Evolutionary conservation across 2,797 vertebrate genomes (phyloP), one percentile per base, ranked within the genome.

Genomic region (Sparidentex hasta): DNA sequence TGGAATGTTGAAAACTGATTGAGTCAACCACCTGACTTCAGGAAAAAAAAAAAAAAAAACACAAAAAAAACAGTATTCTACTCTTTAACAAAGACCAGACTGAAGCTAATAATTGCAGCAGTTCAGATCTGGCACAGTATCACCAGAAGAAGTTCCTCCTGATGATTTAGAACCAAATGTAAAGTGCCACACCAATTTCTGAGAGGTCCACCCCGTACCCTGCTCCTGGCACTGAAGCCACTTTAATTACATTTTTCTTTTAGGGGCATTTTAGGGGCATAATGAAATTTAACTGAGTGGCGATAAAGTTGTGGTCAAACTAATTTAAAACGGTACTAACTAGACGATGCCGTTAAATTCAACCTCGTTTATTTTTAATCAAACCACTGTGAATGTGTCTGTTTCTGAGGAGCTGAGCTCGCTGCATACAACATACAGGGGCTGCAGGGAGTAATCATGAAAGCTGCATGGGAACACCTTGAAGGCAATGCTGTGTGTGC

Each of bases 81-180:
- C 61, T 25, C 43, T 27, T 29, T 5, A 29, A 11, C 47, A 9
- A 23, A 13, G 12, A 54, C 33, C 62, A 74, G 23, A 68, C 57
- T 44, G 21, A 65, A 43, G 18, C 0, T 5, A 23, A 17, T 41
- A 4, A 33, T 48, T 11, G 9, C 58, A 46, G 13, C 47, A 41
- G 25, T 54, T 52, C 7, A 62, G 11, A 18, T 44, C 17, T 54
- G 58, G 54, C 14, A 52, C 12, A 27, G 41, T 41, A 58, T 27
- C 59, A 20, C 56, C 1, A 51, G 43, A 57, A 18, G 20, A 66
- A 50, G 33, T 59, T 2, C 52, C 23, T 14, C 1, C 17, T 67
- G 52, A 71, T 65, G 70, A 84, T 68, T 58, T 80, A n/a, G 25
- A 69, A 59, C 27, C 18, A 21, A n/a, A 57, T n/a, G 14, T 17